A percentile compares a stretch with the other conserved stretches of the same genome.
phyloP scores from a whole-genome alignment of 2,113 vertebrate genomes.

The Sapayoa aenigma region DNA sequence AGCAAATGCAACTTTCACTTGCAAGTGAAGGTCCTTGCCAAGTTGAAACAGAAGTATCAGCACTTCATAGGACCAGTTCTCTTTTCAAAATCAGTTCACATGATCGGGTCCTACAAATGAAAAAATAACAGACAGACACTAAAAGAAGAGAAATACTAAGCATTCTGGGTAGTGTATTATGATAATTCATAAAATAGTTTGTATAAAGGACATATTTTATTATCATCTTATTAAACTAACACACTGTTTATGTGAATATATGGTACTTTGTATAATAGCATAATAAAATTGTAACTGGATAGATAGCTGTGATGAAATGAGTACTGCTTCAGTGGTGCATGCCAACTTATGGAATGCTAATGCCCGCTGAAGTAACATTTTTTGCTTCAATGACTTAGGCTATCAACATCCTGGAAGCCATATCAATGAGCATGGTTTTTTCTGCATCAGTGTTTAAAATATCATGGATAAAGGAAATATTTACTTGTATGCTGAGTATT shows the following conservation, averaged over 20 bases:
- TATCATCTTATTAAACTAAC: neutral
- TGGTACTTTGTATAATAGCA: neutral
- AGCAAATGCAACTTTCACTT: neutral
- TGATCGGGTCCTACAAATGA: neutral
- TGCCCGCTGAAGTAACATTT: constrained; percentile 22
- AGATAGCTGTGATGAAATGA: neutral
- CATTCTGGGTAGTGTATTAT: neutral
- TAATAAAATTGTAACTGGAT: neutral
- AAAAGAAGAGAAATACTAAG: neutral
- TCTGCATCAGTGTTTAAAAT: neutral
- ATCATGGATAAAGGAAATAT: neutral
- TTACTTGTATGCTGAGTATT: neutral
- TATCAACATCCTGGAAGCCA: neutral
- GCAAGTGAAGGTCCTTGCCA: neutral
- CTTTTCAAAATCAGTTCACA: neutral
- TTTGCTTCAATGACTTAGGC: neutral
- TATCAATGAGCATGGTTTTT: neutral
- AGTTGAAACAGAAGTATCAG: neutral
- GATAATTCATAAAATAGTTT: neutral
- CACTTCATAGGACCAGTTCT: neutral
- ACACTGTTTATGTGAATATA: neutral
- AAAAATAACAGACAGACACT: neutral
- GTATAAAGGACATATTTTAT: neutral
- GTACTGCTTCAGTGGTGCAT: neutral
- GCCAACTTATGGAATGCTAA: neutral